Evolutionary conservation across 2,888 invertebrate genomes (phyloP), one percentile per base, ranked within the genome.

Genomic region (Parascotia fuliginaria): DNA sequence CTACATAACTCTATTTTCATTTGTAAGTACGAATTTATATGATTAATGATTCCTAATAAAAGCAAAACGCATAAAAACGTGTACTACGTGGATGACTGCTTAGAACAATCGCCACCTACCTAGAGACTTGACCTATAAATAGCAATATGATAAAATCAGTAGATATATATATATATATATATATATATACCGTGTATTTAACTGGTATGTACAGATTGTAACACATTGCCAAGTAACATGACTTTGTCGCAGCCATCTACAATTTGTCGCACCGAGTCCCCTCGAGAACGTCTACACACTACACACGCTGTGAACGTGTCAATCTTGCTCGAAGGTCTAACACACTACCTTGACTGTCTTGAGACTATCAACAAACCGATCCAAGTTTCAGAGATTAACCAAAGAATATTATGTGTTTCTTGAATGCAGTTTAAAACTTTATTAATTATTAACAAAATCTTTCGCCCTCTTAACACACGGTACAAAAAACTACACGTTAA

Each of bases 21-120:
- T 32, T 14, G 37, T 39, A 45, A 41, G 39, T 68, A 55, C 61
- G 50, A 61, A 61, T 68, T 50, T 24, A 37, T 33, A 16, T 56
- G 61, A 68, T 68, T 54, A 51, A 65, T 55, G 61, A 50, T 36
- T 22, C 31, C 31, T 13, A n/a, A 31, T 19, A 12, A 42, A 19
- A 4, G 22, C n/a, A 24, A 14, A 52, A 22, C 29, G 34, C 9
- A 14, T 15, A 16, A 9, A 27, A 7, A n/a, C 11, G 14, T 16
- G 12, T 6, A 27, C 16, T 33, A n/a, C 32, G 32, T 12, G 12
- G 9, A 39, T n/a, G n/a, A n/a, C 24, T 32, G 15, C 24, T 39
- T 31, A n/a, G n/a, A 45, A 45, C 32, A 16, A 37, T 38, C 6
- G 1, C 5, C 3, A 24, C 31, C 16, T 15, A 33, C 16, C 33